Base-by-base conservation (phyloP, 1,140 invertebrate species). In the Zaprionus inermis region DNA sequence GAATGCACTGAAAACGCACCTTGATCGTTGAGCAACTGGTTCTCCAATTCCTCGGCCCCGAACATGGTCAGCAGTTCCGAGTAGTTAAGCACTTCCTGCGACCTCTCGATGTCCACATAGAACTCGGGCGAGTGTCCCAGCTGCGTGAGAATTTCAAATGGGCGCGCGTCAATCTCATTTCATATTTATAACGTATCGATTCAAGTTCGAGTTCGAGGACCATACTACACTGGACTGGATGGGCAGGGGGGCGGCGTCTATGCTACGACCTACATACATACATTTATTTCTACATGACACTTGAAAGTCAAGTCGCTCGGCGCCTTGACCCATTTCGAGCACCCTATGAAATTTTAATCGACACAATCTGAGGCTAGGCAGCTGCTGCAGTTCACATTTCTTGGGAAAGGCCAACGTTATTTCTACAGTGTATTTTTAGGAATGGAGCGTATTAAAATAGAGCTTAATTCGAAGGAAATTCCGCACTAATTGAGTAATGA, bases 21-120 rank as follows among this genome's bases (percentile, higher is more conserved):
- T 95, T 96, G 96, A 93, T 96, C 95, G 36, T 93, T 94, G 51
- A 96, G 92, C 94, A 96, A 95, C 70, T 96, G 94, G 14, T 94
- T 94, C 58, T 94, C 92, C 30, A 94, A 93, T 78, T 95, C 95
- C 85, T 93, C 94, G 46, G 95, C 95, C 12, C 95, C 95, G 74
- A 96, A 97, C 80, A 95, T 94, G 44, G 93, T 93, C 14, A 96
- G 90, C 10, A 97, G 91, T 72, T 94, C 94, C 76, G 94, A 94
- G 85, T 96, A 95, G 20, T 95, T 95, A 44, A 97, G 93, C 52
- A 91, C 81, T 28, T 91, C 80, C 41, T 81, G 83, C 5, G 96
- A 94, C 36, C 93, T 93, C 59, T 95, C 95, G 83, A 95, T 94
- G 73, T 94, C 93, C 74, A 95, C 93, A 91, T 97, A 97, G 81